Evolutionary conservation across 2,797 vertebrate genomes (phyloP).

Genomic region (Xiphorhynchus erythropygius): DNA sequence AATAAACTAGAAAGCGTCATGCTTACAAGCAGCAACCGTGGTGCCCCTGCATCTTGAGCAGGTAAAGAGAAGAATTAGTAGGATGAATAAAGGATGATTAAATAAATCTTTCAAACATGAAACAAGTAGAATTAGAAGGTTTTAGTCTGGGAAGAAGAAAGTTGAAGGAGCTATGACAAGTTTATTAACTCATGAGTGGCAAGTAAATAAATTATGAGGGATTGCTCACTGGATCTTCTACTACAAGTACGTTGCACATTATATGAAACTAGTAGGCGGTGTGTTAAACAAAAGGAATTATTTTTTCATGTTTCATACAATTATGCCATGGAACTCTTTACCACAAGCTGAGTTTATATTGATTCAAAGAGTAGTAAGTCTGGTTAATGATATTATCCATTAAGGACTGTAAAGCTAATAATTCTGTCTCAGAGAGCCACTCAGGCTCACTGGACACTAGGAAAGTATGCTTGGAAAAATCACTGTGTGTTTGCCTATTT

Average conservation of each 20-base stretch:
- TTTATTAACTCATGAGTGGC: background rate
- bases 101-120: background rate
- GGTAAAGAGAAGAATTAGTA: background rate
- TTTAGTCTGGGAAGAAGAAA: background rate
- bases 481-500: fast-evolving
- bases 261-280: background rate
- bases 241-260: background rate
- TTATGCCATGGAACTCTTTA: background rate
- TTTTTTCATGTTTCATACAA: background rate
- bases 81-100: background rate
- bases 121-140: background rate
- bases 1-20: background rate
- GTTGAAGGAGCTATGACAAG: background rate
- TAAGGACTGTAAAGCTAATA: background rate
- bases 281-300: background rate
- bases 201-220: background rate
- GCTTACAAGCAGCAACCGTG: background rate
- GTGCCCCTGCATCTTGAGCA: background rate
- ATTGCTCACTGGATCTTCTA: background rate
- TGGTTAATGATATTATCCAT: background rate
- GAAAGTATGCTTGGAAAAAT: background rate
- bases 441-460: background rate
- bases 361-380: background rate
- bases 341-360: background rate
- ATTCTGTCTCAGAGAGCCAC: background rate